These are phyloP conservation scores for Amphiprion clarkii DNA, from an alignment of 2,797 vertebrate species.

Conservation along the genomic window DNA sequence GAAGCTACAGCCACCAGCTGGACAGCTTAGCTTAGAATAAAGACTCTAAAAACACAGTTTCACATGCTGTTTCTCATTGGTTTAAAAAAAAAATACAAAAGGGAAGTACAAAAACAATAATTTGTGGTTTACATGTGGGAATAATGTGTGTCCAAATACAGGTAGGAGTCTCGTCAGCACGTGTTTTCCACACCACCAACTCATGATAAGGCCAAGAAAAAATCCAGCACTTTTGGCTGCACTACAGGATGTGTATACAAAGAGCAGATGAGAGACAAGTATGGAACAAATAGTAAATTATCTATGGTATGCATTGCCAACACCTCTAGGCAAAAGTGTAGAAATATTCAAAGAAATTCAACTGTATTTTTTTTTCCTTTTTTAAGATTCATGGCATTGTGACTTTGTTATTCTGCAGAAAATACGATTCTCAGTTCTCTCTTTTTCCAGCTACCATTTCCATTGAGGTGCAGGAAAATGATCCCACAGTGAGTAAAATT, in stretches of 20 bases:
- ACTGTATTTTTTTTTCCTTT: too few species aligned
- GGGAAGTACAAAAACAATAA: not conserved
- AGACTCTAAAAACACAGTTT: not conserved
- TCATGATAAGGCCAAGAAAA: not conserved
- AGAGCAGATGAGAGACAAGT: too few species aligned
- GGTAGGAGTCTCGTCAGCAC: not conserved
- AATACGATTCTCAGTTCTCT: too few species aligned
- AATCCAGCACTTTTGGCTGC: not conserved
- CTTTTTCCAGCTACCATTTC: too few species aligned
- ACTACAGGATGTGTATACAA: too few species aligned
- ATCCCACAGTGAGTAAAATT: too few species aligned
- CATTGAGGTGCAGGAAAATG: too few species aligned
- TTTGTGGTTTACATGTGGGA: not conserved
- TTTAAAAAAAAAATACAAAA: conserved; percentile 11
- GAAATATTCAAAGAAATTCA: too few species aligned
- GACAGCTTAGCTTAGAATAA: not conserved
- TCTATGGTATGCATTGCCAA: not conserved
- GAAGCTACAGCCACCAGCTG: not conserved
- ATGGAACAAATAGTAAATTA: too few species aligned
- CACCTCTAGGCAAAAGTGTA: not conserved
- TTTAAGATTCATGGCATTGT: too few species aligned
- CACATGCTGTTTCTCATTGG: not conserved
- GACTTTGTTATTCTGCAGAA: too few species aligned
- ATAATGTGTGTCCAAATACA: not conserved
- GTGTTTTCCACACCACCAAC: not conserved